phyloP scores from a whole-genome alignment of 2,113 vertebrate species.

The Lutjanus erythropterus region DNA sequence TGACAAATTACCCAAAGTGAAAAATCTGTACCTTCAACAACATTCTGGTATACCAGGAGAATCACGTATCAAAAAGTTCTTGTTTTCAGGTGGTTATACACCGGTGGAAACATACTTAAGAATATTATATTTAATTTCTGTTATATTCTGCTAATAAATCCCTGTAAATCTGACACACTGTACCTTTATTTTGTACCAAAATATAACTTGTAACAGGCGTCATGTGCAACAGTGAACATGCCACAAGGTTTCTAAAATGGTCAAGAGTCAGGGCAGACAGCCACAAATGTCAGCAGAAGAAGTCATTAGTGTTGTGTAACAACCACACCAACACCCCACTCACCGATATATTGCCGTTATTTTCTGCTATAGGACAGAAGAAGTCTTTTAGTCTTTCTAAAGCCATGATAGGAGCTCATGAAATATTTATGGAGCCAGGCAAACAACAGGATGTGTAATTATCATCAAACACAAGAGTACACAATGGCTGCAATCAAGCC shows the following conservation, averaged over 20 bases:
- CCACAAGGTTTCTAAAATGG: constrained; percentile 3
- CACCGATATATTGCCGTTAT: not conserved
- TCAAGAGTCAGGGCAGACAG: not conserved
- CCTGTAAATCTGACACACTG: too few species aligned
- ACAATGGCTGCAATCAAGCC: constrained; percentile 85
- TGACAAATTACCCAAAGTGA: too few species aligned
- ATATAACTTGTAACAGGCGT: not conserved
- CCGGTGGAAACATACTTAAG: too few species aligned
- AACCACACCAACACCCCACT: not conserved
- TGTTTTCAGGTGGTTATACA: too few species aligned
- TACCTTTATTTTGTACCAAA: too few species aligned
- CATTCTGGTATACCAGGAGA: too few species aligned
- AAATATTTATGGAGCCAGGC: constrained; percentile 72
- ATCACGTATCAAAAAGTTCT: too few species aligned
- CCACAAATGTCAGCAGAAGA: not conserved
- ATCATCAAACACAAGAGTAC: constrained; percentile 82
- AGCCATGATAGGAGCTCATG: constrained; percentile 58
- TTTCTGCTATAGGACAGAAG: constrained; percentile 18
- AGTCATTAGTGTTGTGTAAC: constrained; percentile 31
- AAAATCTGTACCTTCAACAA: too few species aligned
- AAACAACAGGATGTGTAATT: constrained; percentile 84
- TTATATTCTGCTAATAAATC: too few species aligned
- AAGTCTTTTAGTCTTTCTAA: constrained; percentile 38
- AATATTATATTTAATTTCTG: too few species aligned
- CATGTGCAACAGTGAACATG: not conserved